Base-by-base conservation (phyloP, 2,888 invertebrate species). In the Xanthorhoe designata region DNA sequence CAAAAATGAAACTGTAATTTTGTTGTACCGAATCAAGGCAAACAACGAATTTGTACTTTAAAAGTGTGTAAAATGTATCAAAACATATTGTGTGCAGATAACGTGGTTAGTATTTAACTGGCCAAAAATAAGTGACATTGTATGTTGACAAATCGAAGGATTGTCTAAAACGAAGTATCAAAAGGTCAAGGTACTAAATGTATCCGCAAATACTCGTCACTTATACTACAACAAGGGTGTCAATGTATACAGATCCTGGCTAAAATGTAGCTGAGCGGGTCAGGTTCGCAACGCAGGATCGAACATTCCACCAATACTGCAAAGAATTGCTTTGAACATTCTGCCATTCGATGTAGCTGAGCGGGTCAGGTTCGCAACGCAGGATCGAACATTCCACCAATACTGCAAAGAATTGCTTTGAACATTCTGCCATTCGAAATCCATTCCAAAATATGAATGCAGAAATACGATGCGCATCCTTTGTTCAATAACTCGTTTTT, bases 201-300 rank as follows among this genome's bases (percentile, higher is more conserved):
- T 8, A 3, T 42, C 42, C 47, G 24, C 42, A 56, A 24, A 45
- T 15, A 24, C n/a, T 13, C 18, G 15, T 66, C 47, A 45, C 56
- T 68, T 73, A 56, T 38, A 42, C 61, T 61, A 57, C 19, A n/a
- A 15, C 24, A 54, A 42, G 53, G 45, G 56, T 63, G 42, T 47
- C 60, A 55, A 58, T 68, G 65, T 69, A 42, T 42, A 52, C 29
- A 64, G 70, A 73, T 69, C 65, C 69, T 69, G 64, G 74, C 70
- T 76, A 68, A 78, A 78, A 78, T 78, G 75, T 78, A 77, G 72
- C 77, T 75, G 81, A 78, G 76, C 71, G 73, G 75, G 69, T 78
- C 77, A 74, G 78, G 80, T 75, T 72, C n/a, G n/a, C n/a, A n/a
- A n/a, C 73, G 63, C 54, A 55, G 35, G 17, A 50, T 18, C n/a